Percentiles rank a stretch among this genome's conserved stretches.
These are phyloP conservation scores for Sebastiscus tertius DNA, from an alignment of 2,797 vertebrate species.

Conservation along the genomic window DNA sequence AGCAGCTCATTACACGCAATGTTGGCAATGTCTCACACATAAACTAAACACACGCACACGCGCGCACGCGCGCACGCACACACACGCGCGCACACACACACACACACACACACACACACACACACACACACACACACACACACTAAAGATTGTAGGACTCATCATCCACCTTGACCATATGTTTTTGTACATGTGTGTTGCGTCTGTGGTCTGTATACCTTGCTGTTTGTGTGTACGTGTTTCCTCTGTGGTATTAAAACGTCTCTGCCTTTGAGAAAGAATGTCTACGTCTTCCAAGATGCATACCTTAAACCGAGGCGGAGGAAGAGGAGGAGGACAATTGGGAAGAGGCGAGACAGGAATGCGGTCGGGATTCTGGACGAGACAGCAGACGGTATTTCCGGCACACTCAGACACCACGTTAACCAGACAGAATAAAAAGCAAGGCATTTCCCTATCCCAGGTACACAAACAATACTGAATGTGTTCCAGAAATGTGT, in stretches of 20 bases:
- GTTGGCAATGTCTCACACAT: slow-evolving; percentile 32
- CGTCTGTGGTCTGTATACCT: slow-evolving; percentile 21
- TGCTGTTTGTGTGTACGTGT: slow-evolving; percentile 27
- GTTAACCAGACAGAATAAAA: slow-evolving; percentile 51
- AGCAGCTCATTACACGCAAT: slow-evolving; percentile 52
- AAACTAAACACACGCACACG: not conserved
- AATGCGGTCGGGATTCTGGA: slow-evolving; percentile 73
- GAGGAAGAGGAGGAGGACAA: slow-evolving; percentile 32
- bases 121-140: not conserved
- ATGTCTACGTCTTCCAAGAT: slow-evolving; percentile 28
- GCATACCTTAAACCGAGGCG: slow-evolving; percentile 29
- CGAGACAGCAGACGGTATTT: slow-evolving; percentile 79
- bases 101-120: not conserved
- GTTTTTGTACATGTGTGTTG: slow-evolving; percentile 29
- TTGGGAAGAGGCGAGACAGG: slow-evolving; percentile 50
- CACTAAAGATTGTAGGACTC: not conserved
- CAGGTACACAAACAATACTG: slow-evolving; percentile 32
- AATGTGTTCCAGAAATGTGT: slow-evolving; percentile 14
- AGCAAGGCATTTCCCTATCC: slow-evolving; percentile 2
- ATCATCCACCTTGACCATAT: slow-evolving; percentile 30
- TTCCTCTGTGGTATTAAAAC: slow-evolving; percentile 42
- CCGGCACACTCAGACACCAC: slow-evolving; percentile 55
- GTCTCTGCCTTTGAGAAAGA: slow-evolving; percentile 36
- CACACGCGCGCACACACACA: too few relatives aligned
- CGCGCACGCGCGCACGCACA: not conserved